phyloP scores from a whole-genome alignment of 2,888 invertebrate species.

The Cataglyphis rosenhaueri region DNA sequence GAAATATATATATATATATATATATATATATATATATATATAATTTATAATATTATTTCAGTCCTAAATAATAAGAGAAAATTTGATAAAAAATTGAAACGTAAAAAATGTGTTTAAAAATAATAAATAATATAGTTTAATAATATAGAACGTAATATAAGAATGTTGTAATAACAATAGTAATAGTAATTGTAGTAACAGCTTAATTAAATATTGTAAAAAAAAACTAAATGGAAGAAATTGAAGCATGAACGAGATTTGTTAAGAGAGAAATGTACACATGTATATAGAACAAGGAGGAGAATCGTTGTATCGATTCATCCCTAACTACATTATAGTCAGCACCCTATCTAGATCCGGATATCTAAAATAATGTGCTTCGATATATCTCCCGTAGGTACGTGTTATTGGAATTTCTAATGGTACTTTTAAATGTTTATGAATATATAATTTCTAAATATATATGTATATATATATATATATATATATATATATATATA shows the following conservation, averaged over 20 bases:
- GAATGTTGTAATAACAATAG: background rate
- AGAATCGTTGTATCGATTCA: slow-evolving; percentile 39
- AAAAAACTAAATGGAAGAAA: background rate
- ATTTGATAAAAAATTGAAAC: background rate
- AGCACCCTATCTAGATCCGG: slow-evolving; percentile 47
- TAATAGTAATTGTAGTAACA: background rate
- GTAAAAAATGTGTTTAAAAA: background rate
- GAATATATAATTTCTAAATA: slow-evolving; percentile 27
- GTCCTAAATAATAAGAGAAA: slow-evolving; percentile 2
- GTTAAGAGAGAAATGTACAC: slow-evolving; percentile 14
- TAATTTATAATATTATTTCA: background rate
- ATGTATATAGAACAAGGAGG: slow-evolving; percentile 44
- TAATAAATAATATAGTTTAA: background rate
- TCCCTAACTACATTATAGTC: slow-evolving; percentile 41
- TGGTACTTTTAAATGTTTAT: background rate
- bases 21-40: background rate
- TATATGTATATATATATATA: background rate
- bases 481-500: slow-evolving; percentile 3
- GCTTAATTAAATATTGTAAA: slow-evolving; percentile 3
- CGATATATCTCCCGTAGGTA: slow-evolving; percentile 45
- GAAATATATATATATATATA: background rate
- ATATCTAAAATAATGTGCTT: slow-evolving; percentile 61
- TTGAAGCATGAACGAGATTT: background rate
- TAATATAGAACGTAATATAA: background rate
- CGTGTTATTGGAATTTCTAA: slow-evolving; percentile 35